Evolutionary conservation across 1,140 invertebrate species (phyloP), one percentile per base, ranked within the genome.

Genomic region (Anastrepha obliqua): DNA sequence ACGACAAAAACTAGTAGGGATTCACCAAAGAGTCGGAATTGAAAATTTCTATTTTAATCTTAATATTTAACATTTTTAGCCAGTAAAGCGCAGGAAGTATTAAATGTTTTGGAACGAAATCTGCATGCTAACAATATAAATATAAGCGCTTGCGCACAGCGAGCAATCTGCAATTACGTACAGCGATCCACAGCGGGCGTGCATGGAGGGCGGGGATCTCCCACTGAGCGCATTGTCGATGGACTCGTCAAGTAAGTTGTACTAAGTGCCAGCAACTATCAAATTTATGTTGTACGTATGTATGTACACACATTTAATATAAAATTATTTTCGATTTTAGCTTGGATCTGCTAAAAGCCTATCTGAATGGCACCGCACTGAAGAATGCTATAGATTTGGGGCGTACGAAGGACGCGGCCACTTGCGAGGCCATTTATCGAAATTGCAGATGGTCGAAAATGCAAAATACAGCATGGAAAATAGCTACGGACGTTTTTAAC

Each of bases 111-210:
- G 47, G 91, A 92, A 11, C 85, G 89, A 3, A 91, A 91, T n/a
- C 85, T 92, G 58, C 89, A 90, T 55, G 91, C 90, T 67, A 89
- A 91, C 20, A 90, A 91, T 29, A 90, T 92, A 7, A 90, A 92
- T 85, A 86, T 92, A 51, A 88, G 89, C 0, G 88, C 88, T 7
- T 92, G 91, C 59, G 89, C 89, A 0, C 91, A 92, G 65, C 89
- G 89, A 1, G 89, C 88, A 8, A 90, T 92, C 20, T 92, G 91
- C 60, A 89, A 89, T 58, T 92, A 91, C 81, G 58, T 92, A 55
- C 89, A 91, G 7, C 65, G n/a, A 51, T 17, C 85, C 29, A 65
- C 51, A 9, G 7, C 42, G n/a, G 42, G 42, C 6, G 51, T 86
- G n/a, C 13, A 17, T 9, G n/a, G 39, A 39, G 88, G 86, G 11